These are phyloP conservation scores for Labeo calbasu DNA, from an alignment of 2,797 vertebrate species.

Conservation along the genomic window DNA sequence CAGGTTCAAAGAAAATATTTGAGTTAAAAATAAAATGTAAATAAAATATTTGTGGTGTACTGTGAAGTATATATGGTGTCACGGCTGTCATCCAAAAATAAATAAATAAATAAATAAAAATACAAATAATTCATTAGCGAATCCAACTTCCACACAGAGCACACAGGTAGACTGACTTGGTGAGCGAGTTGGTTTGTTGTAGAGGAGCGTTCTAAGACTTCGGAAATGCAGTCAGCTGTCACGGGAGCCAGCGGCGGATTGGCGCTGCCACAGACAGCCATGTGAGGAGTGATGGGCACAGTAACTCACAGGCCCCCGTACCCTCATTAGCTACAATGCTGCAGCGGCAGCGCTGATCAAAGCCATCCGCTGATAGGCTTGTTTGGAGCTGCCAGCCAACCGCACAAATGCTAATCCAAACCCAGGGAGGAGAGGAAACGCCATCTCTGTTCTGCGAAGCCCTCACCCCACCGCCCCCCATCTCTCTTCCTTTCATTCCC, in stretches of 20 bases:
- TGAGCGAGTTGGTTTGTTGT: not conserved
- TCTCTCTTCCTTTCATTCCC: slow-evolving; percentile 27
- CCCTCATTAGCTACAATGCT: slow-evolving; percentile 66
- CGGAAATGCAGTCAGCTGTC: slow-evolving; percentile 48
- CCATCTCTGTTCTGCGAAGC: slow-evolving; percentile 47
- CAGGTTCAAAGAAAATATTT: too few species aligned
- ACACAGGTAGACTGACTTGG: not conserved
- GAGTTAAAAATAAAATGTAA: not conserved
- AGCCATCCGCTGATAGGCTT: slow-evolving; percentile 60
- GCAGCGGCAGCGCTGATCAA: slow-evolving; percentile 61
- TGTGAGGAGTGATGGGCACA: slow-evolving; percentile 45
- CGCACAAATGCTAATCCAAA: slow-evolving; percentile 58
- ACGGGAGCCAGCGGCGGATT: slow-evolving; percentile 40
- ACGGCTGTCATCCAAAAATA: not conserved
- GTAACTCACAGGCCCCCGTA: slow-evolving; percentile 43
- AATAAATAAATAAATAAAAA: not conserved
- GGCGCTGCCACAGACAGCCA: slow-evolving; percentile 53
- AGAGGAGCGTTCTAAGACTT: slow-evolving; percentile 13
- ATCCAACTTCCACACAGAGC: not conserved
- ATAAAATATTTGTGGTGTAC: not conserved
- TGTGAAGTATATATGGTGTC: not conserved
- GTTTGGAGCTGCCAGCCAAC: slow-evolving; percentile 64
- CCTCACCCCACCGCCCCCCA: slow-evolving; percentile 26
- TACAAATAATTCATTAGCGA: not conserved
- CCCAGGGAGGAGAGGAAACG: slow-evolving; percentile 49